phyloP scores from a whole-genome alignment of 2,888 invertebrate genomes.

The Stenodema calcarata region DNA sequence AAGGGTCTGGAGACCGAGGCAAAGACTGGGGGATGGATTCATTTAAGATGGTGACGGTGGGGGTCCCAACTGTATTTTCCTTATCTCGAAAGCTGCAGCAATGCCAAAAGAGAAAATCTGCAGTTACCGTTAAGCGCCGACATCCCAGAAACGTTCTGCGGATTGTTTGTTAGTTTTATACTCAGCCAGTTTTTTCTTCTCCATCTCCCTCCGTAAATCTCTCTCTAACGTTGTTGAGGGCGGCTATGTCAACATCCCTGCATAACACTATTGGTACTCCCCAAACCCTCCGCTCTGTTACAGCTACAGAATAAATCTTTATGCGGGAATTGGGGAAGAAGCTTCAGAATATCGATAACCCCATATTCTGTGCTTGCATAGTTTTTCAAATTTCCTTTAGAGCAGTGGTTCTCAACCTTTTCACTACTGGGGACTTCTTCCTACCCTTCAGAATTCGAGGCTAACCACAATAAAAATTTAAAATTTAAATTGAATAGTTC shows the following conservation, averaged over 20 bases:
- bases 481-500: too few relatives aligned
- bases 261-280: background rate
- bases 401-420: too few relatives aligned
- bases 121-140: conserved; percentile 34
- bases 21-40: conserved; percentile 23
- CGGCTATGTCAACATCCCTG: background rate
- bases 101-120: conserved; percentile 7
- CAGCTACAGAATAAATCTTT: too few relatives aligned
- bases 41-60: background rate
- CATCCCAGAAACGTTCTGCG: background rate
- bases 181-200: background rate
- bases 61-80: background rate
- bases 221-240: background rate
- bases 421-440: too few relatives aligned
- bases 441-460: too few relatives aligned
- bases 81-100: conserved; percentile 16
- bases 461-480: too few relatives aligned
- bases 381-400: too few relatives aligned
- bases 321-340: too few relatives aligned
- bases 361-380: too few relatives aligned
- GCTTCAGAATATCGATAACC: too few relatives aligned
- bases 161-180: conserved; percentile 37
- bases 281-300: too few relatives aligned
- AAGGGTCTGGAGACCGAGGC: background rate
- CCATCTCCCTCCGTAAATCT: background rate